Base-by-base conservation (phyloP, 2,888 invertebrate genomes). In the Allolobophora icterica region DNA sequence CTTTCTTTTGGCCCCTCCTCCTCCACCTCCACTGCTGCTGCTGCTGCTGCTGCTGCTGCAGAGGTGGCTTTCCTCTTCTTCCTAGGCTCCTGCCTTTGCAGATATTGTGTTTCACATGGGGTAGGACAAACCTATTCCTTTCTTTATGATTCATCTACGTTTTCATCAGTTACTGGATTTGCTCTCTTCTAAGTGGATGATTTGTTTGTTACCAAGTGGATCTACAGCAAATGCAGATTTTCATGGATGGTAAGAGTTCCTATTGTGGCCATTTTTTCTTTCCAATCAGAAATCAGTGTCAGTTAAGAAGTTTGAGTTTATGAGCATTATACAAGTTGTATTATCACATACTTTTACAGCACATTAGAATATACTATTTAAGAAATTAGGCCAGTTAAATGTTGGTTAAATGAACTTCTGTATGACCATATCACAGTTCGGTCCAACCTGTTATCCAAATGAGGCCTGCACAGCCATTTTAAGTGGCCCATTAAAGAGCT, bases 181-280 rank as follows among this genome's bases (percentile, higher is more conserved):
- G 71, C n/a, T 52, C 24, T 24, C 24, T 52, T 52, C 52, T 52
- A 1, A 52, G 52, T 52, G 24, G 52, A 52, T 52, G 52, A 17
- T 52, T 15, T 19, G 2, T n/a, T 71, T 71, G 30, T 52, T 52
- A 24, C n/a, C 11, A 6, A 30, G n/a, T n/a, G 30, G 30, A 71
- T 71, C 71, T 30, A 71, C 71, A 71, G 71, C 71, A 71, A 71
- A 71, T 71, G 71, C 71, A 71, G 71, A 71, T 71, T 71, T 71
- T 71, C n/a, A n/a, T 71, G 71, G n/a, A 71, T 71, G 71, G 71
- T 71, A n/a, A 71, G 71, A 71, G 24, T 52, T 52, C 52, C 24
- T 52, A 24, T 52, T 52, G 6, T 24, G 6, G 24, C 24, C 52
- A 52, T 2, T 52, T 52, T 21, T 15, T 52, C 52, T 52, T 21